Evolutionary conservation across 2,888 invertebrate genomes (phyloP).

Genomic region (Dryobotodes eremita): DNA sequence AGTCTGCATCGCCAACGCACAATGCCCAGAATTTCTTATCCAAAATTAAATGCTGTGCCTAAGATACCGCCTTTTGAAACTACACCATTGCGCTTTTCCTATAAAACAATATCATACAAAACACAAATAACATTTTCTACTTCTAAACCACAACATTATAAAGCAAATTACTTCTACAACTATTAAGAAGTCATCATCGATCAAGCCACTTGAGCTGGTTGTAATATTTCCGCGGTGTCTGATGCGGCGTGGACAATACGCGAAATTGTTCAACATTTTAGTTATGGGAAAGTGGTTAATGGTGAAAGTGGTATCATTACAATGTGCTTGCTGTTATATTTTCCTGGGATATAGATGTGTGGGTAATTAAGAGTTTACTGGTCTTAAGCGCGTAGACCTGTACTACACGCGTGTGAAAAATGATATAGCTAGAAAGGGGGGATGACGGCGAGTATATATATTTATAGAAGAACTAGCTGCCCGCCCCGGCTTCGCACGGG

Average conservation of each 20-base stretch:
- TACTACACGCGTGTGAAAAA: not conserved
- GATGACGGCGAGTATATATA: no score
- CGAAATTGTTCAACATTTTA: conserved; percentile 47
- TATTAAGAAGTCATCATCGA: conserved; percentile 28
- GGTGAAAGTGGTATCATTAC: conserved; percentile 57
- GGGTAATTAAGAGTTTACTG: conserved; percentile 36
- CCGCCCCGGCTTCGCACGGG: no score
- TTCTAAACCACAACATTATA: conserved; percentile 22
- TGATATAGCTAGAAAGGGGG: not conserved
- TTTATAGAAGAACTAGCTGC: no score
- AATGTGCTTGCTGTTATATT: conserved; percentile 33
- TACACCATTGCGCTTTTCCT: not conserved
- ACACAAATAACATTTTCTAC: conserved; percentile 31
- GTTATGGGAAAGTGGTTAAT: conserved; percentile 58
- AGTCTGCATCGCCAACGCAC: no score
- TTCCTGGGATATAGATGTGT: conserved; percentile 31
- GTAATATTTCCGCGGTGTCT: conserved; percentile 42
- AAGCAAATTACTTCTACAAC: conserved; percentile 26
- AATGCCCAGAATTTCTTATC: not conserved
- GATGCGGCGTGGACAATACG: conserved; percentile 61
- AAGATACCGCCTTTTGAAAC: not conserved
- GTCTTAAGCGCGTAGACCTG: not conserved
- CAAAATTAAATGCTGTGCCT: not conserved
- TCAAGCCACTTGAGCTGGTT: conserved; percentile 41
- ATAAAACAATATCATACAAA: not conserved